Evolutionary conservation across 2,113 vertebrate genomes (phyloP).

Genomic region (Conger conger): DNA sequence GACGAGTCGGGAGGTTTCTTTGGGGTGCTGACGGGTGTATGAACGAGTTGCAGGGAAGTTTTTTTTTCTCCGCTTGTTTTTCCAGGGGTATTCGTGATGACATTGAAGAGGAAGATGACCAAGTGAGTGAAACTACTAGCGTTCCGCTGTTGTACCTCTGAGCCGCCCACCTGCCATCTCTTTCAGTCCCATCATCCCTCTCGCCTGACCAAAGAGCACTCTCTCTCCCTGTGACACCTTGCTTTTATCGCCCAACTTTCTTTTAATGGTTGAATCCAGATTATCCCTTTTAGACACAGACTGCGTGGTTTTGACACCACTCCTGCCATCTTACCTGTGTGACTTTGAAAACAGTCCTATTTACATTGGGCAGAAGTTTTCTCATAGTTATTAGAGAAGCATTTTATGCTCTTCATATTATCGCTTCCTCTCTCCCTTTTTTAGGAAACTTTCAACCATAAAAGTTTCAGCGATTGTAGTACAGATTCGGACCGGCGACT

Average conservation of each 20-base stretch:
- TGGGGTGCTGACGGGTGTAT: slow-evolving; percentile 79
- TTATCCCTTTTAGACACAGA: slow-evolving; percentile 3
- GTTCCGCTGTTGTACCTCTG: slow-evolving; percentile 77
- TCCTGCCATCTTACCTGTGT: background rate
- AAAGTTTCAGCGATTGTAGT: background rate
- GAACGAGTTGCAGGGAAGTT: slow-evolving; percentile 99
- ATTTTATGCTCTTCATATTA: too few relatives aligned
- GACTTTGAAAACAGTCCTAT: background rate
- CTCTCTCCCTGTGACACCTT: background rate
- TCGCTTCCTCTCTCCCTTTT: background rate
- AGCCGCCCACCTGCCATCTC: slow-evolving; percentile 44
- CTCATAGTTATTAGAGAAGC: too few relatives aligned
- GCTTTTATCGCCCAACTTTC: slow-evolving; percentile 6
- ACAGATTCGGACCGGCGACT: background rate
- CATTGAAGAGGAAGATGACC: slow-evolving; percentile 99
- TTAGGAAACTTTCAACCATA: background rate
- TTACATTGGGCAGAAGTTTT: too few relatives aligned
- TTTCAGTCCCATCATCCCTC: slow-evolving; percentile 8
- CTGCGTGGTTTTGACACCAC: background rate
- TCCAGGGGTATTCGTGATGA: slow-evolving; percentile 99
- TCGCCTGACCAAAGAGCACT: background rate
- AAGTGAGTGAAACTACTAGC: slow-evolving; percentile 96
- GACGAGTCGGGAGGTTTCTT: slow-evolving; percentile 36
- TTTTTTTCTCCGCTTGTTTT: slow-evolving; percentile 99
- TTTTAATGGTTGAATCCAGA: slow-evolving; percentile 9